phyloP scores from a whole-genome alignment of 2,888 invertebrate genomes.

The Napeogenes sylphis region DNA sequence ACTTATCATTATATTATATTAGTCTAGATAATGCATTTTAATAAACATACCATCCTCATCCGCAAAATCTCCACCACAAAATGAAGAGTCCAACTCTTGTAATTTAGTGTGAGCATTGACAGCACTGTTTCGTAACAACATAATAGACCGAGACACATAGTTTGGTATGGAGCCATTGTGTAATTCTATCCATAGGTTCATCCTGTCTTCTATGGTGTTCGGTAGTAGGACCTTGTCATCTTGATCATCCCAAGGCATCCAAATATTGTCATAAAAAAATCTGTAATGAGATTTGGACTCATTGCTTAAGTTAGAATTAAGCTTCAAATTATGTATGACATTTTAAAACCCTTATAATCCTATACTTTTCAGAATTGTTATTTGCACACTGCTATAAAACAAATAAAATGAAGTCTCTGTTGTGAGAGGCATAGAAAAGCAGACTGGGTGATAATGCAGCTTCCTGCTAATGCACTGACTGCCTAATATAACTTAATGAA shows the following conservation, averaged over 20 bases:
- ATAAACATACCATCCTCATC: slow-evolving; percentile 63
- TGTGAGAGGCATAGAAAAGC: too few relatives aligned
- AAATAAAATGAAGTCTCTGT: too few relatives aligned
- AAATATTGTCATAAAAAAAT: slow-evolving; percentile 81
- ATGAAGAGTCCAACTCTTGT: slow-evolving; percentile 58
- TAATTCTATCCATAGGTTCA: slow-evolving; percentile 67
- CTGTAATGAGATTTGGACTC: slow-evolving; percentile 41
- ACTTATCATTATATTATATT: too few relatives aligned
- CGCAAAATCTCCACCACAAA: slow-evolving; percentile 59
- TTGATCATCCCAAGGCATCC: slow-evolving; percentile 84
- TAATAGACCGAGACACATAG: slow-evolving; percentile 55
- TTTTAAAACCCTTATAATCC: too few relatives aligned
- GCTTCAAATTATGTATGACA: too few relatives aligned
- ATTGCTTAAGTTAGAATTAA: too few relatives aligned
- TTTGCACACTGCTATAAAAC: too few relatives aligned
- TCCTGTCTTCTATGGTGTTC: slow-evolving; percentile 68
- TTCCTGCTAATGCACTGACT: too few relatives aligned
- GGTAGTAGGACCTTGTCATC: slow-evolving; percentile 78
- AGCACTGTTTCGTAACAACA: slow-evolving; percentile 57
- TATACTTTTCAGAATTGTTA: too few relatives aligned
- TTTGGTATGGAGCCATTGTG: slow-evolving; percentile 62
- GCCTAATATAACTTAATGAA: too few relatives aligned
- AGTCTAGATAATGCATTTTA: neutral
- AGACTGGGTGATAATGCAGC: too few relatives aligned
- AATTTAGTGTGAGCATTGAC: slow-evolving; percentile 63